phyloP scores from a whole-genome alignment of 2,888 invertebrate species.

The Drosophila neonasuta region DNA sequence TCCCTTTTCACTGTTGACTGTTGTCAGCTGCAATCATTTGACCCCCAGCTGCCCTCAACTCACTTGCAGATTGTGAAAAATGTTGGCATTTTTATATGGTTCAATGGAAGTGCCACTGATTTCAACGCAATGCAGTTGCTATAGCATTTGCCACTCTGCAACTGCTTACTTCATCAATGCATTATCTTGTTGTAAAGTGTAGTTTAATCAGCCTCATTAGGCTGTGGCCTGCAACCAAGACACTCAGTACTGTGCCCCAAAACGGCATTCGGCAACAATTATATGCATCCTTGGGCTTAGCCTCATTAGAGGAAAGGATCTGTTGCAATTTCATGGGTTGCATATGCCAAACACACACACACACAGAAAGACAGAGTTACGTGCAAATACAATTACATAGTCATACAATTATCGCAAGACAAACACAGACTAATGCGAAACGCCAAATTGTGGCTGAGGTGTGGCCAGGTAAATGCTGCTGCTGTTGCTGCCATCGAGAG shows the following conservation, averaged over 20 bases:
- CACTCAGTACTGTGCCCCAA: slow-evolving; percentile 20
- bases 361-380: slow-evolving; percentile 10
- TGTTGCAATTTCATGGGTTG: slow-evolving; percentile 36
- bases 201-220: slow-evolving; percentile 46
- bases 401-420: slow-evolving; percentile 74
- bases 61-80: slow-evolving; percentile 52
- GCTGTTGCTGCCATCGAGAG: slow-evolving; percentile 27
- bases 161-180: slow-evolving; percentile 6
- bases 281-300: slow-evolving; percentile 39
- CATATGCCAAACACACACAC: slow-evolving; percentile 22
- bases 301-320: slow-evolving; percentile 69
- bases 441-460: slow-evolving; percentile 67
- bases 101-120: slow-evolving; percentile 58
- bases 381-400: slow-evolving; percentile 72
- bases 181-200: slow-evolving; percentile 8
- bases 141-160: background rate
- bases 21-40: slow-evolving; percentile 72
- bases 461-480: slow-evolving; percentile 60
- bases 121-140: slow-evolving; percentile 54
- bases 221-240: slow-evolving; percentile 9
- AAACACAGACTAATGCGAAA: slow-evolving; percentile 71
- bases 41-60: slow-evolving; percentile 59
- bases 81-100: slow-evolving; percentile 57
- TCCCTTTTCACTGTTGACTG: background rate
- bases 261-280: slow-evolving; percentile 53